Percentiles rank a stretch among this genome's conserved stretches.
Conservation (phyloP, 2,888 invertebrate genomes). For the Coenonympha arcania region DNA sequence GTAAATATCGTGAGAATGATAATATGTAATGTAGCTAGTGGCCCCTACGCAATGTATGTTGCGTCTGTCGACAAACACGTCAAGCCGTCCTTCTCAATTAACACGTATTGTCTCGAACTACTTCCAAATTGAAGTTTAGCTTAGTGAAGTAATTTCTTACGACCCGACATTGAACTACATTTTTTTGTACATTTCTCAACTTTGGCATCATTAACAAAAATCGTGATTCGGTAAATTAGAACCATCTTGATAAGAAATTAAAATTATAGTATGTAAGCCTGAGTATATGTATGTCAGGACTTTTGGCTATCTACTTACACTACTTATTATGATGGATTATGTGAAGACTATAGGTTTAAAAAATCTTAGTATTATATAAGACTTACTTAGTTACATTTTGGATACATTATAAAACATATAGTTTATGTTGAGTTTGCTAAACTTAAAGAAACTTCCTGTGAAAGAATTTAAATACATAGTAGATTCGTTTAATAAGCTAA, state of each 20-base stretch:
- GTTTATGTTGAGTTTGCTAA: no score
- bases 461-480: no score
- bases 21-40: neutral
- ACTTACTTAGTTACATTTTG: no score
- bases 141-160: conserved; percentile 15
- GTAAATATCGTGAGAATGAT: neutral
- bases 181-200: conserved; percentile 3
- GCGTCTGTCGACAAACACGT: neutral
- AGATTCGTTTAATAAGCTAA: no score
- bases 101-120: conserved; percentile 13
- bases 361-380: no score
- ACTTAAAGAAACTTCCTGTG: no score
- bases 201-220: neutral
- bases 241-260: conserved; percentile 14
- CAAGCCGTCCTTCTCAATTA: conserved; percentile 7
- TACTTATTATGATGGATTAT: no score
- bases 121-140: neutral
- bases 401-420: no score
- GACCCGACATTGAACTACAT: conserved; percentile 24
- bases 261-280: no score
- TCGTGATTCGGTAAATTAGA: neutral
- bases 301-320: no score
- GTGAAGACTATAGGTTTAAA: no score
- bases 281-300: no score
- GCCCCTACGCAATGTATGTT: neutral